Percentiles rank a stretch among this genome's conserved stretches.
These are phyloP conservation scores for Lycodopsis pacificus DNA, from an alignment of 2,797 vertebrate genomes.

Conservation along the genomic window DNA sequence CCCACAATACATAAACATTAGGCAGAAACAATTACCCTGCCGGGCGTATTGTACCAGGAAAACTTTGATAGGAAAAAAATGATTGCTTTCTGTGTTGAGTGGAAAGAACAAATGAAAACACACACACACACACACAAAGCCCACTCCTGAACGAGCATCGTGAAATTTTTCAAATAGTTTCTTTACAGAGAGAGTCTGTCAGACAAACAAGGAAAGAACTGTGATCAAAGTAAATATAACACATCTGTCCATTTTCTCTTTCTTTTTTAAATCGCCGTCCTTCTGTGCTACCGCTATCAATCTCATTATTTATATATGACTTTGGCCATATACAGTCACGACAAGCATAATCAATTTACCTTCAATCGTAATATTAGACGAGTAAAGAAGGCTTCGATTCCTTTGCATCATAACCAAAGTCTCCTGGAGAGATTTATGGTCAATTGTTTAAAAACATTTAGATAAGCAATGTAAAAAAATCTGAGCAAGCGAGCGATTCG, in stretches of 20 bases:
- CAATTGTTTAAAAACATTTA: neutral
- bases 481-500: neutral
- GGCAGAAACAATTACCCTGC: slow-evolving; percentile 65
- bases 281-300: neutral
- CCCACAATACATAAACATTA: slow-evolving; percentile 62
- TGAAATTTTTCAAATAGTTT: slow-evolving; percentile 21
- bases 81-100: slow-evolving; percentile 55
- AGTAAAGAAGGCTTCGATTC: slow-evolving; percentile 27
- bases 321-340: slow-evolving; percentile 23
- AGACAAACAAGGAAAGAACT: slow-evolving; percentile 2
- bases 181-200: neutral
- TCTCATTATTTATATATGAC: slow-evolving; percentile 1
- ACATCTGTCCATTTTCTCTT: neutral
- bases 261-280: neutral
- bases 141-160: neutral
- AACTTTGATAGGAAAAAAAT: slow-evolving; percentile 58
- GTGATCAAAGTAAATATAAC: slow-evolving; percentile 9
- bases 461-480: neutral
- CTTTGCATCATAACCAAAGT: slow-evolving; percentile 39
- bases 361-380: neutral
- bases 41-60: slow-evolving; percentile 46
- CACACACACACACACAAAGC: neutral
- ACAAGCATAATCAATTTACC: neutral
- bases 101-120: slow-evolving; percentile 45
- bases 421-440: slow-evolving; percentile 10